Percentiles rank a stretch among this genome's conserved stretches.
phyloP scores from a whole-genome alignment of 2,888 invertebrate genomes.

The Dynastes hyllus region DNA sequence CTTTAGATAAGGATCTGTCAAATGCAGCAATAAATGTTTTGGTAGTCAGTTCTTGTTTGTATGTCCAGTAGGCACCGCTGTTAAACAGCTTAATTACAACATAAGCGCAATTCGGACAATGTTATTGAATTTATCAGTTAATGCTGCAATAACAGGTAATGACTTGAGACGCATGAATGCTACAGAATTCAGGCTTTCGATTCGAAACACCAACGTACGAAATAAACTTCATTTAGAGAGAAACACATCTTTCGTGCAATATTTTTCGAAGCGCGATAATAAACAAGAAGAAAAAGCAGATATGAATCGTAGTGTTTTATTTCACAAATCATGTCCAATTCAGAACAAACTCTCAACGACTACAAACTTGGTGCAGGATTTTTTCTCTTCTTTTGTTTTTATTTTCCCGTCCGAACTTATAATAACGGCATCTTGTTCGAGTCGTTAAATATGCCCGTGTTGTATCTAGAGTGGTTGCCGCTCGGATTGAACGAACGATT shows the following conservation, averaged over 20 bases:
- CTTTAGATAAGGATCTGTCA: no score
- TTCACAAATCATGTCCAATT: background rate
- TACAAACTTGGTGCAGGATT: background rate
- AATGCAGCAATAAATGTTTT: no score
- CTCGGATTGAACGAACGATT: conserved; percentile 10
- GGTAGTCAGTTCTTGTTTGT: no score
- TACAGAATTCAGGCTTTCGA: no score
- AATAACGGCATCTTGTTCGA: conserved; percentile 33
- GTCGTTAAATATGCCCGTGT: conserved; percentile 32
- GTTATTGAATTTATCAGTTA: no score
- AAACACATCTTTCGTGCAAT: background rate
- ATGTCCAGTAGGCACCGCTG: no score
- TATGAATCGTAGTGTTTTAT: conserved; percentile 12
- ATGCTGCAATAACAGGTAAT: no score
- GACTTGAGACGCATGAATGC: no score
- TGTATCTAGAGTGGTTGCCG: conserved; percentile 35
- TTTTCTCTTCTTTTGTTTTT: background rate
- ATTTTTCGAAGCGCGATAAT: background rate
- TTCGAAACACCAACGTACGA: no score
- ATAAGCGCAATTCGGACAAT: no score
- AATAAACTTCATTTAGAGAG: background rate
- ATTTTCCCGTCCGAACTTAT: conserved; percentile 12
- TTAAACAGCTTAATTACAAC: no score
- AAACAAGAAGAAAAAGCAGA: background rate
- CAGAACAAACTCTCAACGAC: background rate